Base-by-base conservation (phyloP, 2,888 invertebrate species). In the Cynaeus angustus region DNA sequence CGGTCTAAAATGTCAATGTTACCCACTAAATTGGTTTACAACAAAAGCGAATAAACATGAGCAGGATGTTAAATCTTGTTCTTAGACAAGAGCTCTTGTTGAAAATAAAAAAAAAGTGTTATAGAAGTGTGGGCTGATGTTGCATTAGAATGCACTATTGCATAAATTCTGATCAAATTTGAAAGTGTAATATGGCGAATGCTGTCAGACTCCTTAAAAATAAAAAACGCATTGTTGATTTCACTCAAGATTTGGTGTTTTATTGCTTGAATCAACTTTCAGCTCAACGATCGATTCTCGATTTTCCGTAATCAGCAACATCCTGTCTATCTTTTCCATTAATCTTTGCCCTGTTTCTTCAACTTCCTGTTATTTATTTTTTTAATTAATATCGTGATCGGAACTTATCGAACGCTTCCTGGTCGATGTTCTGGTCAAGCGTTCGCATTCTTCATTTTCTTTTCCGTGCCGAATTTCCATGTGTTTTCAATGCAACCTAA, bases 161-260 rank as follows among this genome's bases (percentile, higher is more conserved):
- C 61, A 38, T 52, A 21, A 21, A 21, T 12, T 30, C 14, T 3
- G 16, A 48, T 61, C 61, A 61, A 61, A 61, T 38, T 38, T 61
- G 61, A 61, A 61, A 61, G 61, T 61, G 7, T 46, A 33, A 43
- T 56, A 41, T 56, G 16, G 43, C 26, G 59, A 59, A 46, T 14
- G 33, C 59, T 13, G 45, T 33, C 30, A 30, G 45, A 13, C 13
- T 26, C 41, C 26, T 38, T 41, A 56, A 56, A 56, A 58, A 58
- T 58, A 58, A 58, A 58, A 3, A 21, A 43, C 28, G 28, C 14
- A 45, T n/a, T 41, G 21, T 48, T 48, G 21, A 10, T 48, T 48
- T 10, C 16, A 7, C 45, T 45, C n/a, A 21, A 48, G n/a, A 33
- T 9, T 33, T 33, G 2, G 9, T 9, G 1, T 2, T 33, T 7